These are phyloP conservation scores for Tragelaphus buxtoni DNA, from an alignment of 2,113 vertebrate genomes.

Conservation along the genomic window DNA sequence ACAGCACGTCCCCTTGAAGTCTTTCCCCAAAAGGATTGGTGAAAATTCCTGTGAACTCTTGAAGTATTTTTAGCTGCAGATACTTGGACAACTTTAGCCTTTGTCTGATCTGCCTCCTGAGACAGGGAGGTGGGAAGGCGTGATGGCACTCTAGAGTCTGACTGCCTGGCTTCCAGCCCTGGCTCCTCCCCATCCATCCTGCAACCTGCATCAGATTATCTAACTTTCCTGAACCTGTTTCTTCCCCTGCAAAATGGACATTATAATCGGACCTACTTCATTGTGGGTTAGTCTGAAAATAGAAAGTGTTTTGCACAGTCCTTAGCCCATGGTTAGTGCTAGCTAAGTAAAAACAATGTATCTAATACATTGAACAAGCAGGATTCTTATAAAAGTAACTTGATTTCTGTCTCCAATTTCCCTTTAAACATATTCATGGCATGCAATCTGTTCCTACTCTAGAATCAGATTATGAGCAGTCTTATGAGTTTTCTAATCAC, in stretches of 20 bases:
- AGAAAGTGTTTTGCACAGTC: background rate
- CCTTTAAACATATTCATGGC: background rate
- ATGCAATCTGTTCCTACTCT: background rate
- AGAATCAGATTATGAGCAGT: background rate
- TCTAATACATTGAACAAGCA: background rate
- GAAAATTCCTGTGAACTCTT: background rate
- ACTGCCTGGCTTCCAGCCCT: background rate
- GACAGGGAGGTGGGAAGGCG: background rate
- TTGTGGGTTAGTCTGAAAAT: background rate
- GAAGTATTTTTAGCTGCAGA: slow-evolving; percentile 40
- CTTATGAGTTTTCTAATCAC: background rate
- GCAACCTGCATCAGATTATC: background rate
- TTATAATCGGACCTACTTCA: background rate
- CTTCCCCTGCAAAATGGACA: background rate
- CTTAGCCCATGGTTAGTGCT: background rate
- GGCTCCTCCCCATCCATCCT: background rate
- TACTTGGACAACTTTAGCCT: background rate
- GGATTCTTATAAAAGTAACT: background rate
- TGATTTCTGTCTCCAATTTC: background rate
- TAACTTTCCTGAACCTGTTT: background rate
- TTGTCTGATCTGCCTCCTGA: background rate
- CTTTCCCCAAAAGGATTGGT: background rate
- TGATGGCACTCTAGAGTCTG: background rate
- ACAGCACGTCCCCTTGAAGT: background rate
- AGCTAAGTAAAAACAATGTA: background rate